Base-by-base conservation (phyloP, 1,140 invertebrate genomes). In the Drosophila pachea region DNA sequence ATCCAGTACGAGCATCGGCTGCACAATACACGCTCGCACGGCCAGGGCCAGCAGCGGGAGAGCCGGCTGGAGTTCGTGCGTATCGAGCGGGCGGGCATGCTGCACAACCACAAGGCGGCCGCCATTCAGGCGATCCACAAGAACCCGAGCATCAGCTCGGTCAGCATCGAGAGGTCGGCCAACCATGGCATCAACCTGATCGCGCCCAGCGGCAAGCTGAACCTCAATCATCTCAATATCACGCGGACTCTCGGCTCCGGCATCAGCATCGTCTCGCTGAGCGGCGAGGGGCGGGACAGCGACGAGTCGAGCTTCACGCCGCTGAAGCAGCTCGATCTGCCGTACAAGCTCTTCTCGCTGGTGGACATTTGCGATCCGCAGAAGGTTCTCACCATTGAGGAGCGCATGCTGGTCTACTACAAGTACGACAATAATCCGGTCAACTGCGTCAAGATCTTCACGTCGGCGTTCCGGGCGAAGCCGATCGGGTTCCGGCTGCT, bases 361-460 rank as follows among this genome's bases (percentile, higher is more conserved):
- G 93, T 99, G 12, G 97, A 99, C 72, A 98, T 99, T 60, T 99
- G 98, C 89, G 96, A 98, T 88, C 95, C 97, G 0, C 94, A 94
- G 11, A 98, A 99, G 91, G 95, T 97, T 84, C 93, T 99, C 31
- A 92, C 92, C 6, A 92, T 99, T 0, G 94, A 97, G 89, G 97
- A 99, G 82, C 91, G 98, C 59, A 93, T 99, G 5, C 87, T 99
- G 4, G 74, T 99, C 1, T 99, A 98, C 89, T 99, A 98, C 89
- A 99, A 99, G 89, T 99, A 99, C 76, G 97, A 98, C 73, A 98
- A 98, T 78, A 94, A 94, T 89, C 95, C 97, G 0, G 95, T 99
- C 0, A 98, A 98, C 89, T 99, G 98, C 89, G 96, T 99, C 0
- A 99, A 99, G 90, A 97, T 99, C 74, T 98, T 99, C 78, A 94